Conservation (phyloP, 1,140 invertebrate genomes). For the Papilio machaon region DNA sequence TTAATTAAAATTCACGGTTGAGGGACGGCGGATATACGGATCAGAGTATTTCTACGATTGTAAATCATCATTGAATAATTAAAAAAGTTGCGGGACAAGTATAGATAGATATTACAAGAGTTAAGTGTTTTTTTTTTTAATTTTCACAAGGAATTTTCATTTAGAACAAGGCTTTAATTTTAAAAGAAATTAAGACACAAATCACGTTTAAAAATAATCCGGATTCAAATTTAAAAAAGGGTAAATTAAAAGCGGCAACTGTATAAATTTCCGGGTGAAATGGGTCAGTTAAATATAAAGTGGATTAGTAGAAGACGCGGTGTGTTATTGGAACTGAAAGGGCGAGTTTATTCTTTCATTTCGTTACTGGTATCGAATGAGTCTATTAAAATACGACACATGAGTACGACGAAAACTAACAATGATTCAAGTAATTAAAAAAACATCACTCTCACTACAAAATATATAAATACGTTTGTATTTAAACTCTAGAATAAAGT, state of each 20-base stretch:
- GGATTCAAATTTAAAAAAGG: conserved; percentile 23
- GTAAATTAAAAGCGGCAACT: conserved; percentile 30
- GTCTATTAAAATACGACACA: not conserved
- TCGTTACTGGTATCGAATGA: not conserved
- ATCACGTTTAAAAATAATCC: conserved; percentile 4
- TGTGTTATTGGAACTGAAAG: conserved; percentile 26
- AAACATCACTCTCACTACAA: not conserved
- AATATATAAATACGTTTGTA: too few species aligned
- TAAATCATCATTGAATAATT: not conserved
- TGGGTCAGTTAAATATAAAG: conserved; percentile 40
- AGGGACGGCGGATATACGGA: not conserved
- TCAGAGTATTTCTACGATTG: not conserved
- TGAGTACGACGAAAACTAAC: not conserved
- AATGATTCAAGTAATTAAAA: not conserved
- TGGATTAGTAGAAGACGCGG: conserved; percentile 31
- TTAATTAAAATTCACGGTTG: not conserved
- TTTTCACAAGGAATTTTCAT: too few species aligned
- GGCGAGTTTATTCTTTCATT: conserved; percentile 13
- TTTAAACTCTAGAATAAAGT: not conserved
- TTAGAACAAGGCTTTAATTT: not conserved
- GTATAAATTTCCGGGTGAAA: conserved; percentile 39
- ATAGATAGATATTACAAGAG: too few species aligned
- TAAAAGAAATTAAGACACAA: not conserved
- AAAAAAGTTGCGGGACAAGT: not conserved
- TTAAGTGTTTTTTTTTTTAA: too few species aligned